phyloP scores from a whole-genome alignment of 2,113 vertebrate genomes.

The Callipepla squamata region DNA sequence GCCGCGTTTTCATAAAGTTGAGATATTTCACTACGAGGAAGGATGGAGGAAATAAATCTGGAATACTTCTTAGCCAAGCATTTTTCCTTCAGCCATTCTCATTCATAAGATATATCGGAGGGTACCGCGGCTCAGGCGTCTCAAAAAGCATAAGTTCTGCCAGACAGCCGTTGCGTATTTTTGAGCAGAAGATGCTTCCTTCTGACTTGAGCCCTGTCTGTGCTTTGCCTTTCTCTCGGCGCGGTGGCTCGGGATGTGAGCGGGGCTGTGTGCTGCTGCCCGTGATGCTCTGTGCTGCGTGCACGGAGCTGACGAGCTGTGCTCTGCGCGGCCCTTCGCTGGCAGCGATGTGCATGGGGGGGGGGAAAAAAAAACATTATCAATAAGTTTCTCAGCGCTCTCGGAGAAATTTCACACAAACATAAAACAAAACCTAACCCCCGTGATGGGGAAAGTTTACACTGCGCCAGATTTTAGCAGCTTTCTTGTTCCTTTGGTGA shows the following conservation, averaged over 20 bases:
- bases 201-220: slow-evolving; percentile 34
- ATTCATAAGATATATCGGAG: slow-evolving; percentile 46
- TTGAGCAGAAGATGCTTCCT: slow-evolving; percentile 47
- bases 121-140: neutral
- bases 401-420: slow-evolving; percentile 59
- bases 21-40: slow-evolving; percentile 61
- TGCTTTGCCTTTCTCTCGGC: slow-evolving; percentile 38
- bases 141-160: slow-evolving; percentile 7
- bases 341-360: slow-evolving; percentile 63
- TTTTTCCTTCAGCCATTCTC: slow-evolving; percentile 46
- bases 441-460: slow-evolving; percentile 67
- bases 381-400: slow-evolving; percentile 71
- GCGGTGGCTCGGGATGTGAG: slow-evolving; percentile 65
- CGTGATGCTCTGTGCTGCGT: slow-evolving; percentile 59
- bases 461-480: slow-evolving; percentile 75
- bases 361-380: slow-evolving; percentile 69
- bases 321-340: slow-evolving; percentile 45
- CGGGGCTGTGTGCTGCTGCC: slow-evolving; percentile 67
- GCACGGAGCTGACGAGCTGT: slow-evolving; percentile 65
- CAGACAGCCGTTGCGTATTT: neutral
- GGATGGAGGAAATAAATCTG: slow-evolving; percentile 62
- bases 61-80: slow-evolving; percentile 57
- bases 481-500: slow-evolving; percentile 76
- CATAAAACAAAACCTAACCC: slow-evolving; percentile 71
- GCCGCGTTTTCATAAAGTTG: slow-evolving; percentile 66